Conservation (phyloP, 35 echinoderm and acorn worm species). For the Lytechinus pictus region DNA sequence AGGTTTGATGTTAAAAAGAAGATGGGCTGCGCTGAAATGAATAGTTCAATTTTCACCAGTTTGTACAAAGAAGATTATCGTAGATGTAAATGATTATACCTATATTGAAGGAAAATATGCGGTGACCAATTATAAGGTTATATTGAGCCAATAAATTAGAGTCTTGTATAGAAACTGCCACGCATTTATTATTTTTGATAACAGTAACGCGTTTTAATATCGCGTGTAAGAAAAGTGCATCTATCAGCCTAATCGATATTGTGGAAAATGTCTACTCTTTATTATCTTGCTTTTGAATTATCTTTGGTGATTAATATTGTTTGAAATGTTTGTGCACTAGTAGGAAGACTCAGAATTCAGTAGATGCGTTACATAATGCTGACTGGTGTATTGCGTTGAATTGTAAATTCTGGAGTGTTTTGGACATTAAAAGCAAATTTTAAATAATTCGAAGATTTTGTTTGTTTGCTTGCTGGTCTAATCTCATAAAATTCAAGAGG, state of each 20-base stretch:
- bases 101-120: not conserved
- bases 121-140: conserved; percentile 4
- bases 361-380: not conserved
- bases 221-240: not conserved
- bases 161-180: conserved; percentile 26
- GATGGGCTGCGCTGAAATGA: not conserved
- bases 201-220: not conserved
- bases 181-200: conserved; percentile 42
- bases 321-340: not conserved
- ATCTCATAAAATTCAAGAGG: not conserved
- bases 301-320: not conserved
- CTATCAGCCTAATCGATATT: not conserved
- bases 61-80: not conserved
- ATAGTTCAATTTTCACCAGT: not conserved
- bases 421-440: not conserved
- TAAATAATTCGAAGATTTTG: not conserved
- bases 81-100: conserved; percentile 30
- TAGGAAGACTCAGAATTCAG: conserved; percentile 17
- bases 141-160: not conserved
- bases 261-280: not conserved
- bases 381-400: conserved; percentile 7
- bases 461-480: not conserved
- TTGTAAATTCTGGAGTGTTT: conserved; percentile 39
- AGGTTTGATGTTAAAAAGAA: not conserved
- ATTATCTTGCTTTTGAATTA: not conserved